Evolutionary conservation across 2,797 vertebrate species (phyloP).

Genomic region (Chrysocyon brachyurus): DNA sequence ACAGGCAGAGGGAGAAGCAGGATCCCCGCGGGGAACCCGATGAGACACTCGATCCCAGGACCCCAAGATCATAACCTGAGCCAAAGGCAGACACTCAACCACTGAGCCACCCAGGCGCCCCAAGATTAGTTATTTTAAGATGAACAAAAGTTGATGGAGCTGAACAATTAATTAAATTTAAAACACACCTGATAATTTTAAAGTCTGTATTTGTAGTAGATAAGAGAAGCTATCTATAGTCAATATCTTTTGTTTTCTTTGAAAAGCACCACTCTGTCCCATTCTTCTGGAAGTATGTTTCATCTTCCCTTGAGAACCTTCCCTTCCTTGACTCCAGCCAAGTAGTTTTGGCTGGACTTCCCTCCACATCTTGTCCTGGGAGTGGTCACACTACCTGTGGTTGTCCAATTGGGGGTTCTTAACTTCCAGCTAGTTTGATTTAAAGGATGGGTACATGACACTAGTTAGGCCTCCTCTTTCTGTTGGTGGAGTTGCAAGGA

Average conservation of each 20-base stretch:
- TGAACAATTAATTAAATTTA: conserved; percentile 18
- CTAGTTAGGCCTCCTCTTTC: not conserved
- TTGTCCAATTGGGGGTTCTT: not conserved
- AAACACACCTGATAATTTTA: not conserved
- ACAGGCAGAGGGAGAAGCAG: too few relatives aligned
- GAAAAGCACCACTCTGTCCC: not conserved
- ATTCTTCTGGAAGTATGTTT: not conserved
- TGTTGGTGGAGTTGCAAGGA: not conserved
- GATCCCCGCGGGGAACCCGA: too few relatives aligned
- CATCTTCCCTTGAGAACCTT: not conserved
- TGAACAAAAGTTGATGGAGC: not conserved
- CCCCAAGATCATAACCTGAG: too few relatives aligned
- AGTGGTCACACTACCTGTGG: not conserved
- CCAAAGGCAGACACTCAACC: too few relatives aligned
- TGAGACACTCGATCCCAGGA: too few relatives aligned
- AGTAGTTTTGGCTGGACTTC: not conserved
- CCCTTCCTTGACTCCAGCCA: not conserved
- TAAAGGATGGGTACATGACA: not conserved
- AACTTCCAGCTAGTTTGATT: not conserved
- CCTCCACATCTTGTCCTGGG: not conserved
- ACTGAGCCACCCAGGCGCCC: too few relatives aligned
- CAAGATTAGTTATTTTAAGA: not conserved
- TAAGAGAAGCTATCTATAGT: not conserved
- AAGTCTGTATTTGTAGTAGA: not conserved
- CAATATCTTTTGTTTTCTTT: conserved; percentile 1